Evolutionary conservation across 2,888 invertebrate species (phyloP).

Genomic region (Calameuta pallipes): DNA sequence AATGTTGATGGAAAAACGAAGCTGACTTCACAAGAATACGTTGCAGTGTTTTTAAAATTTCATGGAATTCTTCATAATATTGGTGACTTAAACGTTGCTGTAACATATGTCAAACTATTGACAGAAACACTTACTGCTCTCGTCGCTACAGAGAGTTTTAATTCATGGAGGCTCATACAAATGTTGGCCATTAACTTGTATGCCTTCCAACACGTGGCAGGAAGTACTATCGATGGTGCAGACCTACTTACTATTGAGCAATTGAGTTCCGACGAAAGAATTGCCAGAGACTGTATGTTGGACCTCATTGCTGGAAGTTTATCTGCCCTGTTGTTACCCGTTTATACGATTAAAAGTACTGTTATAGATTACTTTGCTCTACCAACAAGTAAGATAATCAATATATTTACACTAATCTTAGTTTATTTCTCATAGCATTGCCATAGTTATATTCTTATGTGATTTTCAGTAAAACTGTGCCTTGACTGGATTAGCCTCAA

Average conservation of each 20-base stretch:
- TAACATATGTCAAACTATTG: constrained; percentile 73
- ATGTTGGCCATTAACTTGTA: constrained; percentile 83
- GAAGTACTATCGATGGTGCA: constrained; percentile 54
- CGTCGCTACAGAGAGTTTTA: constrained; percentile 83
- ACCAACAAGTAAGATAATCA: constrained; percentile 72
- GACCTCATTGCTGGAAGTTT: constrained; percentile 75
- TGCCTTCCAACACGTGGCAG: constrained; percentile 73
- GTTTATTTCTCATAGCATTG: constrained; percentile 16
- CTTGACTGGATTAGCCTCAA: constrained; percentile 77
- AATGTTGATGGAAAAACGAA: constrained; percentile 67
- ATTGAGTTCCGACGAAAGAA: constrained; percentile 71
- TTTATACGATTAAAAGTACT: constrained; percentile 76
- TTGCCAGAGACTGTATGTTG: constrained; percentile 71
- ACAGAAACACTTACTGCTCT: constrained; percentile 80
- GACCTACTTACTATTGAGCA: constrained; percentile 66
- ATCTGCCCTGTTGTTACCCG: constrained; percentile 77
- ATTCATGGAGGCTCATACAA: constrained; percentile 80
- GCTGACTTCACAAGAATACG: constrained; percentile 71
- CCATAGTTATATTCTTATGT: constrained; percentile 9
- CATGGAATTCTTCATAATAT: constrained; percentile 71
- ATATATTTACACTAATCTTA: not conserved
- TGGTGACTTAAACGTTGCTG: constrained; percentile 72
- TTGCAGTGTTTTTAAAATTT: constrained; percentile 73
- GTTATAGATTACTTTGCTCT: constrained; percentile 76
- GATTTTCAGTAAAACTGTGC: constrained; percentile 76